Evolutionary conservation across 1,140 invertebrate species (phyloP), one percentile per base, ranked within the genome.

Genomic region (Lysiphlebus fabarum): DNA sequence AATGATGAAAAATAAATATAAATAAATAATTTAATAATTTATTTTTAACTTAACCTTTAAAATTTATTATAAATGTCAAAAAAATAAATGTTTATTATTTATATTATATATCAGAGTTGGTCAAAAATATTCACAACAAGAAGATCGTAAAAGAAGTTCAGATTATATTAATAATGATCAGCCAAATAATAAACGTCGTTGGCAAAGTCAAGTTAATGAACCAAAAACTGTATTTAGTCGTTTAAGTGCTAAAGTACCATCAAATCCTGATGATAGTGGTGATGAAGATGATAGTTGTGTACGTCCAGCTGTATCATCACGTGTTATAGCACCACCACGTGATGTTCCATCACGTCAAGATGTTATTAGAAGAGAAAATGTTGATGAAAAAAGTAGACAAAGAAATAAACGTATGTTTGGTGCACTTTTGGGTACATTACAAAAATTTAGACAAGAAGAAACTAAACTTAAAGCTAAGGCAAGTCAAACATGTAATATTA

Each of bases 371-470:
- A 90, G 92, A 45, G 93, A 96, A 70, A 87, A 86, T 58, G 85
- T 85, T 40, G 93, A 96, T 79, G 88, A 89, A 63, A 85, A 89
- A 67, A 91, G 90, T 54, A 85, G 88, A 64, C 92, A 87, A 33
- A 85, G 94, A 62, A 96, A 96, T 80, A 85, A 90, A 62, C 83
- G 96, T 62, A 97, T 98, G 90, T 97, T 98, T 83, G 94, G 95
- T 33, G 91, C 92, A 36, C 80, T 98, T 41, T 76, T 98, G 40
- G 95, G 95, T 5, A 98, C 95, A 44, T 77, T 98, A 62, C 92
- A 96, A 70, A 95, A 93, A 74, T 98, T 98, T 75, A 89, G 93
- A 70, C 90, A 93, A 73, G 95, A 98, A 75, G 93, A 97, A 79
- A 93, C 91, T 54, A 89, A 89, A 62, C 78, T 93, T 58, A 92